These are phyloP conservation scores for Phoenicopterus ruber DNA, from an alignment of 2,113 vertebrate genomes.

Conservation along the genomic window DNA sequence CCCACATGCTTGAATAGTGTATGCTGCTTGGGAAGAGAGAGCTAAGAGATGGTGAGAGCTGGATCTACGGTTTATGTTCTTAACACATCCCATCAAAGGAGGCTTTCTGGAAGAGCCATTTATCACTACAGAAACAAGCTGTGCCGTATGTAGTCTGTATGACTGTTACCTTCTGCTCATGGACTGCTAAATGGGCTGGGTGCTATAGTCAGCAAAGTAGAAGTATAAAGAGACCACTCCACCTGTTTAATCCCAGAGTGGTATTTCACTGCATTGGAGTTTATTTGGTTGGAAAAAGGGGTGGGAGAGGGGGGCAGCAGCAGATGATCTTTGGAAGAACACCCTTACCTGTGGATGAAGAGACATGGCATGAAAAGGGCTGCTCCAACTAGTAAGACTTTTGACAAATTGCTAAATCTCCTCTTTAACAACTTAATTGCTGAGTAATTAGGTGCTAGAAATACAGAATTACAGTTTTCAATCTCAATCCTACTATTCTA, in stretches of 20 bases:
- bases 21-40: neutral
- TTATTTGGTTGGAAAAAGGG: neutral
- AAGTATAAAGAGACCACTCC: neutral
- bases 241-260: fast-evolving
- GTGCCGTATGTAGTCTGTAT: fast-evolving
- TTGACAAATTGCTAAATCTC: neutral
- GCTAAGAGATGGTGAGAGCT: neutral
- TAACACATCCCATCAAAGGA: fast-evolving
- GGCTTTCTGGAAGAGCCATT: neutral
- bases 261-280: neutral
- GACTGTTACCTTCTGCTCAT: fast-evolving
- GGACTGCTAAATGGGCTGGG: fast-evolving
- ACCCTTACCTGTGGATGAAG: too few relatives aligned
- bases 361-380: neutral
- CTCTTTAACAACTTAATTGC: neutral
- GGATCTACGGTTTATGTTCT: neutral
- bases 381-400: too few relatives aligned
- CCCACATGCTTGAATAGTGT: too few relatives aligned
- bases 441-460: neutral
- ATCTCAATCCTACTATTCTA: fast-evolving
- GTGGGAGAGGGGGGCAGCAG: fast-evolving
- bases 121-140: neutral
- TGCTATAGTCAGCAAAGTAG: fast-evolving
- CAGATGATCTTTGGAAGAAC: neutral
- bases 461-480: too few relatives aligned